Percentiles rank a stretch among this genome's conserved stretches.
These are phyloP conservation scores for Aphelenchoides fujianensis DNA, from an alignment of 1,140 invertebrate species.

Conservation along the genomic window DNA sequence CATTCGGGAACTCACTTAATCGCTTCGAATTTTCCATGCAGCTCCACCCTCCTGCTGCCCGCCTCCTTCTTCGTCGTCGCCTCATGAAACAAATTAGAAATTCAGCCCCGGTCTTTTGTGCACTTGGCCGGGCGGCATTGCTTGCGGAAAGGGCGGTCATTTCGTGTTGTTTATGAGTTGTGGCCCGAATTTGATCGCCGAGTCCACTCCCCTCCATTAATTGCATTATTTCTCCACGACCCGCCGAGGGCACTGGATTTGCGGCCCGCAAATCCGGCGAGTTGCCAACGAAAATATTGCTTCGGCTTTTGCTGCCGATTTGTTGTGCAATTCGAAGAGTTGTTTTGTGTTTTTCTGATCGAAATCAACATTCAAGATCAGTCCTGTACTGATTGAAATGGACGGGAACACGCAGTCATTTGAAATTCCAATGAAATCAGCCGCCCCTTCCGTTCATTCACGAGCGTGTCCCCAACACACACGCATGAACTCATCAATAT, in stretches of 20 bases:
- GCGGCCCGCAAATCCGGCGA: no score
- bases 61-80: no score
- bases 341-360: no score
- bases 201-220: background rate
- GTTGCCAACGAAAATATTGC: no score
- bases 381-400: no score
- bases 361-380: no score
- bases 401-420: no score
- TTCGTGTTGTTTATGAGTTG: background rate
- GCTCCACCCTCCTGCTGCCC: background rate
- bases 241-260: no score
- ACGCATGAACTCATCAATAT: no score
- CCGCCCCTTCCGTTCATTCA: background rate
- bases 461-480: no score
- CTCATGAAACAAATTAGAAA: conserved; percentile 2
- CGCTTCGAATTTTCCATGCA: conserved; percentile 3
- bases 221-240: background rate
- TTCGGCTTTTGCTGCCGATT: no score
- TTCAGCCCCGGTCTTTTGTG: background rate
- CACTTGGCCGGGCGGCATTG: background rate
- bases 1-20: background rate
- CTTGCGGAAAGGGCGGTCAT: background rate
- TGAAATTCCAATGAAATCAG: background rate
- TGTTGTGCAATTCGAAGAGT: no score
- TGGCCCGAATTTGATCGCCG: background rate